Percentiles rank a stretch among this genome's conserved stretches.
These are phyloP conservation scores for Menura novaehollandiae DNA, from an alignment of 2,113 vertebrate genomes.

Conservation along the genomic window DNA sequence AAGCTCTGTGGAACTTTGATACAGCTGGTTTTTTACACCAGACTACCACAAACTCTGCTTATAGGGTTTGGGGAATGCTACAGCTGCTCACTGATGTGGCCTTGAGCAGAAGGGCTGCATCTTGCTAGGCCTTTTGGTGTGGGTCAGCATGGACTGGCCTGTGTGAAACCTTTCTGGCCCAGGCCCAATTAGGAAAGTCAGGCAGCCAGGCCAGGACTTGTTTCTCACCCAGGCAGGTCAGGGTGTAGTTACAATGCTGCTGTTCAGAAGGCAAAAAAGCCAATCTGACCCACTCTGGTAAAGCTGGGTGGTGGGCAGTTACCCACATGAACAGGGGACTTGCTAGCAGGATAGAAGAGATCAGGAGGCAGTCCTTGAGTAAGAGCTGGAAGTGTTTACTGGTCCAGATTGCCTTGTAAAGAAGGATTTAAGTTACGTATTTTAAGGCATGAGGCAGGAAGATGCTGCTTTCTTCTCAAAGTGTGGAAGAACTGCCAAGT, in stretches of 20 bases:
- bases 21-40: background rate
- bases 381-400: background rate
- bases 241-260: rapidly evolving
- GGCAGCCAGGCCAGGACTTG: background rate
- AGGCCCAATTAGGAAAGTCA: background rate
- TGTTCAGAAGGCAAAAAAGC: background rate
- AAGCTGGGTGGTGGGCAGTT: background rate
- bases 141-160: background rate
- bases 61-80: background rate
- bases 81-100: background rate
- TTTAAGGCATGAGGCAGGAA: background rate
- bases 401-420: background rate
- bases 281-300: background rate
- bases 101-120: background rate
- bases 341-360: background rate
- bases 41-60: background rate
- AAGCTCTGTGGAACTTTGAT: background rate
- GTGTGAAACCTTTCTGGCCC: background rate
- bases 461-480: background rate
- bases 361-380: background rate
- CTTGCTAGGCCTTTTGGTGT: background rate
- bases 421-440: background rate
- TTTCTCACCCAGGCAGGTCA: background rate
- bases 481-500: background rate
- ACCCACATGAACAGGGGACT: background rate